phyloP scores from a whole-genome alignment of 2,797 vertebrate species.

The Gobionotothen gibberifrons region DNA sequence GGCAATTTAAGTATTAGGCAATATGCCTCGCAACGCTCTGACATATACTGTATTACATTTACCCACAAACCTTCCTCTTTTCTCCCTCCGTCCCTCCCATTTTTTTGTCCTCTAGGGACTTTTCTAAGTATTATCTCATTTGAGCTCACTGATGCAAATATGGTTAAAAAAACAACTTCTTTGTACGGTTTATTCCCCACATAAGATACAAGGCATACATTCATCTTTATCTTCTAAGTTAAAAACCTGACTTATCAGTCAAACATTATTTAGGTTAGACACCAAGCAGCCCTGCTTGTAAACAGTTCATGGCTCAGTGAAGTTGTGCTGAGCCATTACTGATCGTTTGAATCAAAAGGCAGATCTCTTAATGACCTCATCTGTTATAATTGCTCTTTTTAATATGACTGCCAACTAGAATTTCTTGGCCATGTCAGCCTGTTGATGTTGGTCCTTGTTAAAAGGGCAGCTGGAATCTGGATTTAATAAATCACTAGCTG shows the following conservation, averaged over 20 bases:
- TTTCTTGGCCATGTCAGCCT: slow-evolving; percentile 6
- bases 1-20: slow-evolving; percentile 9
- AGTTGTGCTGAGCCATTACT: slow-evolving; percentile 10
- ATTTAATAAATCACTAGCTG: background rate
- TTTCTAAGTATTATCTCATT: slow-evolving; percentile 9
- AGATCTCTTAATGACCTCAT: slow-evolving; percentile 22
- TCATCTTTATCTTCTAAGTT: background rate
- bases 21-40: background rate
- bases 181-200: background rate
- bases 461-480: slow-evolving; percentile 4
- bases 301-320: slow-evolving; percentile 23
- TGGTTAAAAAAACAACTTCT: background rate
- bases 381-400: slow-evolving; percentile 14
- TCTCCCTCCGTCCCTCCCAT: background rate
- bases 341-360: slow-evolving; percentile 28
- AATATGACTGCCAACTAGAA: background rate
- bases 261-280: background rate
- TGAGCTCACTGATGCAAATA: background rate
- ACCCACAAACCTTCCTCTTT: slow-evolving; percentile 7
- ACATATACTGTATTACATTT: slow-evolving; percentile 1
- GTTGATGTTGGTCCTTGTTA: background rate
- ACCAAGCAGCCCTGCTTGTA: background rate
- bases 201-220: background rate
- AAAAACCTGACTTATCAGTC: background rate
- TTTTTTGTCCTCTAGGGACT: background rate